Evolutionary conservation across 2,113 vertebrate species (phyloP).

Genomic region (Paramormyrops kingsleyae): DNA sequence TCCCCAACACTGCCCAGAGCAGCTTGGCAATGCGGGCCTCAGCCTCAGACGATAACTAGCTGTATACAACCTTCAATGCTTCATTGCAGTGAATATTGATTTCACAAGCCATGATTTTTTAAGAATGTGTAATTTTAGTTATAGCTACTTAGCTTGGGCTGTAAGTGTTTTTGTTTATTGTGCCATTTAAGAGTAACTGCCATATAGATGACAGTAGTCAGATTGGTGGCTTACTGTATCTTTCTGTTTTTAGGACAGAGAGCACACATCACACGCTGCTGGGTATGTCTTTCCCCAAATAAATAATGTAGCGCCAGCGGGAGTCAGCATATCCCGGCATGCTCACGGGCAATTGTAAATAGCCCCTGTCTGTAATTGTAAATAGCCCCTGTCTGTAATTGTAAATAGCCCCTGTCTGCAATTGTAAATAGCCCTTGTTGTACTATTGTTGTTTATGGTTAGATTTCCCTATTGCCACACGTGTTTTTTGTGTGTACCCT

Average conservation of each 20-base stretch:
- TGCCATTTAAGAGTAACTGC: background rate
- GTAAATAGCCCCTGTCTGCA: too few relatives aligned
- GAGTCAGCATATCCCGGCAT: too few relatives aligned
- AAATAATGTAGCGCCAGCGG: background rate
- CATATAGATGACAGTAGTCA: background rate
- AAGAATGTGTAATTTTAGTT: background rate
- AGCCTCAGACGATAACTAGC: background rate
- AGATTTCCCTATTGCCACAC: too few relatives aligned
- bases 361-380: too few relatives aligned
- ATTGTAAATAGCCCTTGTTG: too few relatives aligned
- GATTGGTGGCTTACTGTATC: background rate
- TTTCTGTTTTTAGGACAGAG: background rate
- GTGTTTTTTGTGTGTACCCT: too few relatives aligned
- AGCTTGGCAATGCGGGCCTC: background rate
- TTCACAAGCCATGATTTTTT: background rate
- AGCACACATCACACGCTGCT: background rate
- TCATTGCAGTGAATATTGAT: background rate
- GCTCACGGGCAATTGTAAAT: too few relatives aligned
- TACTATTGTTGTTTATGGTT: too few relatives aligned
- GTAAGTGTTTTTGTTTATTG: background rate
- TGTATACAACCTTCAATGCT: background rate
- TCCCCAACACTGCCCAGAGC: background rate
- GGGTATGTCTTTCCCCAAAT: background rate
- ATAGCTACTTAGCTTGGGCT: background rate
- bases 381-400: too few relatives aligned